Evolutionary conservation across 2,113 vertebrate genomes (phyloP), one percentile per base, ranked within the genome.

Genomic region (Amblyopsis rosae): DNA sequence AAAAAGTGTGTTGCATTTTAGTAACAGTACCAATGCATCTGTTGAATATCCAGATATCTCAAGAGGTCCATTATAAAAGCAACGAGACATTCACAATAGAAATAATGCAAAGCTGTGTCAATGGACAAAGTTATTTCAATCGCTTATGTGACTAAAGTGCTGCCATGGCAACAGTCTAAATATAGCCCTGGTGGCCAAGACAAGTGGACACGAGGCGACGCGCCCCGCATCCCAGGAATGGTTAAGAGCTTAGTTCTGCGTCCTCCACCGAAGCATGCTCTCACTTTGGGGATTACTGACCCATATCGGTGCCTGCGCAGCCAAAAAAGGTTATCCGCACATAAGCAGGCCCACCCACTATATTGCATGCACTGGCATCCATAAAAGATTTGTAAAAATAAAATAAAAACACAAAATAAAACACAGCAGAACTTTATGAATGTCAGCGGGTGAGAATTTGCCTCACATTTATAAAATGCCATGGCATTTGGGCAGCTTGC

Each of bases 391-490:
- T 16, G 53, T 55, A 15, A 56, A 56, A 11, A 56, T 8, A 17
- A 17, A 51, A 60, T 71, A 72, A 59, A 50, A 72, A 78, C 41
- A 75, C 16, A 79, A 82, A 78, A 62, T 67, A 84, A 83, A 91
- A 91, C 77, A 88, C 62, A 69, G 82, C 88, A 90, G 82, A 91
- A 89, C 87, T 91, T 92, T 89, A 75, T 93, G 91, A 93, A 93
- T 93, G 93, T 93, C 93, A 93, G 88, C 81, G 63, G 89, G 86
- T 79, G 77, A 89, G 90, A 90, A 91, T 92, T 90, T 83, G 81
- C 76, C 80, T 91, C 90, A 88, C 91, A 92, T 93, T 93, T 92
- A 82, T 86, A 89, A 93, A 93, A 93, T 93, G 93, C 92, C 93
- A 91, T 89, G 92, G 90, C 92, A 93, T 93, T 93, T 93, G 88